Base-by-base conservation (phyloP, 2,113 vertebrate species). In the Ctenodactylus gundi region DNA sequence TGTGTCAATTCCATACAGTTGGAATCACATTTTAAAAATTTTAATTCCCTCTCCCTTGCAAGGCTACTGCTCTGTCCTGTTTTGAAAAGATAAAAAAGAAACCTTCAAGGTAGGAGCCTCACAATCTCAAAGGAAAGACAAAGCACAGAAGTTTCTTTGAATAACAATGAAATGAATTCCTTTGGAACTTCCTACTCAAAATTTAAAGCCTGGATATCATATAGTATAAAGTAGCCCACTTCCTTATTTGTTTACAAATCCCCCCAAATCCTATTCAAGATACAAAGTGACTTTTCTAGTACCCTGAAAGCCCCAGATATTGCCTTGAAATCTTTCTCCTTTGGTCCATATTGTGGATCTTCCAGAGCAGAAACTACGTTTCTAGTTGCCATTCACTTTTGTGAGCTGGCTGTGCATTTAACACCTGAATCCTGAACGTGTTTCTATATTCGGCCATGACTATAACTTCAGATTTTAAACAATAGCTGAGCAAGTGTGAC, bases 91-190 rank as follows among this genome's bases (percentile, higher is more conserved):
- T 46, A 15, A 93, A 90, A 87, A n/a, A 34, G 23, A 81, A 2
- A 44, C n/a, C 34, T 81, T 36, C 41, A 55, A 64, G 39, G 34
- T 80, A 77, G 51, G 39, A 60, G 1, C 27, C 44, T 0, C 8
- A 67, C 20, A 55, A 4, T 88, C 70, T 91, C 14, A 70, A 88
- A 73, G 10, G 6, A 4, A 49, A 90, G 13, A 49, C 18, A 81
- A 34, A 81, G 2, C 34, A 51, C 1, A 31, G 29, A 49, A 31
- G 11, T 57, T 44, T 87, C 60, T 88, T 67, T 90, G 10, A 82
- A 83, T 90, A 89, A 89, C 77, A 75, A 86, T 85, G 17, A 77
- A 70, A 70, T 80, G 39, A 89, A 68, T 14, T 34, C 8, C 55
- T 93, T 80, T 83, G 20, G 23, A 77, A 83, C 57, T 57, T 89